These are phyloP conservation scores for Omphaloscelis lunosa DNA, from an alignment of 2,888 invertebrate genomes.

Conservation along the genomic window DNA sequence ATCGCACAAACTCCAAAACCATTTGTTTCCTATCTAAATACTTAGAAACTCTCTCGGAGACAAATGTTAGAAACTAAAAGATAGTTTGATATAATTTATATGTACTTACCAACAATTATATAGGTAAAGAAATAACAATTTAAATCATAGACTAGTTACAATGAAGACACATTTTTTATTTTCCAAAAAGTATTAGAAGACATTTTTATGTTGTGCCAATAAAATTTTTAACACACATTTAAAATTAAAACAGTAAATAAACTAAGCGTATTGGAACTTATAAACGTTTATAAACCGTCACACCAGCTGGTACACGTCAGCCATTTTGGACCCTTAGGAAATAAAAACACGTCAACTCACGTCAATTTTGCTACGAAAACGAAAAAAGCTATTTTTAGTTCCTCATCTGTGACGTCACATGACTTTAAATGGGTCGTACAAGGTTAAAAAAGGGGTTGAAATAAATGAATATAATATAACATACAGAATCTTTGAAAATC, in stretches of 20 bases:
- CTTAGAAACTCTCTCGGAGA: constrained; percentile 63
- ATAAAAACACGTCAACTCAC: background rate
- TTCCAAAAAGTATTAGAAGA: constrained; percentile 54
- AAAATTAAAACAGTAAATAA: background rate
- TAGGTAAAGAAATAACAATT: constrained; percentile 28
- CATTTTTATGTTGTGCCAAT: constrained; percentile 60
- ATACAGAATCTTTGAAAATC: background rate
- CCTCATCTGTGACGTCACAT: constrained; percentile 1
- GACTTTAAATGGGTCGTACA: background rate
- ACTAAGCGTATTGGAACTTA: background rate
- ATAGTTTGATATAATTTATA: constrained; percentile 43
- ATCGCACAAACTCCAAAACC: constrained; percentile 50
- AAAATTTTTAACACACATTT: background rate
- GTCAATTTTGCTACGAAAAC: background rate
- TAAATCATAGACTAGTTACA: constrained; percentile 50
- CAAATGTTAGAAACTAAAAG: constrained; percentile 41
- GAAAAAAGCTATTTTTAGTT: constrained; percentile 2
- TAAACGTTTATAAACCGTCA: background rate
- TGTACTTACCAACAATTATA: constrained; percentile 48
- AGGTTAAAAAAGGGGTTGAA: background rate
- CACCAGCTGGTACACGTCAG: background rate
- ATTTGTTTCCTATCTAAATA: constrained; percentile 68
- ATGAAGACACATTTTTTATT: constrained; percentile 52
- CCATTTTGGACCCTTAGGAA: constrained; percentile 16
- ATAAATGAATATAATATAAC: background rate